Evolutionary conservation across 2,113 vertebrate species (phyloP).

Genomic region (Rhipidura dahli): DNA sequence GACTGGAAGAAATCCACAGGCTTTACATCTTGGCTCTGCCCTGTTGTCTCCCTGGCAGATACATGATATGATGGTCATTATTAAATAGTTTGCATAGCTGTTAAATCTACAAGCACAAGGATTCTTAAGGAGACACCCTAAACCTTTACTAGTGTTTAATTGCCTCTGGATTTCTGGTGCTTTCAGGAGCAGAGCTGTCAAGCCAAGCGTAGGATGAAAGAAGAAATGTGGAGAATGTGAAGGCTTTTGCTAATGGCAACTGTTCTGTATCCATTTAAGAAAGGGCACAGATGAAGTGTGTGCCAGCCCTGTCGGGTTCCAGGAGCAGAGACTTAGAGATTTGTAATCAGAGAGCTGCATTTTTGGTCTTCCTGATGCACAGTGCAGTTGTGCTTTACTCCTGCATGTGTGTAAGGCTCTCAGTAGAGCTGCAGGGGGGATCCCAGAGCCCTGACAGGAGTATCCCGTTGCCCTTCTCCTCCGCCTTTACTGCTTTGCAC

Average conservation of each 20-base stretch:
- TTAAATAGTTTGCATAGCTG: neutral
- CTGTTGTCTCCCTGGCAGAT: neutral
- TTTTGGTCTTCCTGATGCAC: neutral
- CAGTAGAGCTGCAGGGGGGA: neutral
- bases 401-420: neutral
- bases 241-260: constrained; percentile 21
- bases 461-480: neutral
- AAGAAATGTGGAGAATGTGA: constrained; percentile 31
- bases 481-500: neutral
- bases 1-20: neutral
- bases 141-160: neutral
- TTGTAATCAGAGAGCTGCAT: neutral
- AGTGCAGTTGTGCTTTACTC: neutral
- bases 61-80: neutral
- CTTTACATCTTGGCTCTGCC: neutral
- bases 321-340: neutral
- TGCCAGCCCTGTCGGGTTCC: neutral
- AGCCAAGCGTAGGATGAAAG: constrained; percentile 16
- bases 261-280: neutral
- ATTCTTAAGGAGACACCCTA: neutral
- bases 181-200: neutral
- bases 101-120: neutral
- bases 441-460: neutral
- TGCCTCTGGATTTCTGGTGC: neutral
- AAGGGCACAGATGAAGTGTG: neutral